Base-by-base conservation (phyloP, 1,140 invertebrate genomes). In the Dreissena rostriformis region DNA sequence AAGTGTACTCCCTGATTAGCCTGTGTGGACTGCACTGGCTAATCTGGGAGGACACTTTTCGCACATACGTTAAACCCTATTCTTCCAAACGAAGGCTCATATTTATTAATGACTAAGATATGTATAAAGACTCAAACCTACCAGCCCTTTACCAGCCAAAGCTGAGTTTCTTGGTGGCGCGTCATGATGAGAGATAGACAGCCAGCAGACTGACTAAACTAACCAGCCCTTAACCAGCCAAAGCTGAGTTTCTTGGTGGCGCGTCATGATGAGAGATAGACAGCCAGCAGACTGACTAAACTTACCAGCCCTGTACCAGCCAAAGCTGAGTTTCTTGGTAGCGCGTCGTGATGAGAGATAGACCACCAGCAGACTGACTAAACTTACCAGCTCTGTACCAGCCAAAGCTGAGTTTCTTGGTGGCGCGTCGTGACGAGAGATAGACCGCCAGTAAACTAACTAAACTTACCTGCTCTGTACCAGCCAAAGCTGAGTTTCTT, bases 131-230 rank as follows among this genome's bases (percentile, higher is more conserved):
- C 8, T 39, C 39, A 10, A 5, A 68, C 93, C 94, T 89, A 96
- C 96, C 96, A 8, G 98, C 98, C 82, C 98, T 95, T 91, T 98
- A 97, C 97, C 97, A 97, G 91, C 97, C n/a, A n/a, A n/a, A n/a
- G n/a, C n/a, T n/a, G 95, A 97, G 96, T 87, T 93, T 95, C 91
- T 96, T 96, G 0, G 98, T 98, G 8, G 98, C 96, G 22, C 97
- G 97, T 91, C 97, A 95, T 81, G 95, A 95, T 0, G 97, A 97
- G 28, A 99, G 95, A 96, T 97, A 99, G 83, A 99, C 94, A 11
- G 98, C 97, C 94, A 99, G 97, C 55, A 99, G 94, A 17, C 98
- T 99, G 93, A 99, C 99, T 96, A 99, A n/a, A n/a, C 93, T 94
- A 88, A 96, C 96, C 96, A 8, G 98, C 98, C 82, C 98, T 95